Base-by-base conservation (phyloP, 2,888 invertebrate species). In the Incurvaria masculella region DNA sequence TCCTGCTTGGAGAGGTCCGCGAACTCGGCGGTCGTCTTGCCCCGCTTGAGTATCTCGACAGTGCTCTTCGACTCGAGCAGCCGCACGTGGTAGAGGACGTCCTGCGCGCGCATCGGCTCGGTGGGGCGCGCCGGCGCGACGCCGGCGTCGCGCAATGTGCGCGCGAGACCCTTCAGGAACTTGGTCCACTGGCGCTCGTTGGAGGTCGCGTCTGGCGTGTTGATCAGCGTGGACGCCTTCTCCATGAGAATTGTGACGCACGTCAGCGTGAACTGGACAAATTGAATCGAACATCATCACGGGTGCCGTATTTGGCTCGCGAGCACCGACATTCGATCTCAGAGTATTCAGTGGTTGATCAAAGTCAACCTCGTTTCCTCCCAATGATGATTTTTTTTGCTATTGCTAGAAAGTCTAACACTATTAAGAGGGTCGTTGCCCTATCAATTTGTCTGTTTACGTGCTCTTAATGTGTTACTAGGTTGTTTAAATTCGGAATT, bases 151-250 rank as follows among this genome's bases (percentile, higher is more conserved):
- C 73, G 73, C 1, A 79, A 58, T 0, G 79, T 72, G 23, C 82
- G 63, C 0, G 80, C 75, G 45, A 82, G 62, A 1, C 72, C 74
- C 50, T 73, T 69, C 4, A 84, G 68, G 65, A 83, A 84, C 52
- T 75, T 75, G 10, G 68, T 75, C 82, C 83, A 83, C 48, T 76
- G 76, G 0, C 75, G 59, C 49, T 76, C 78, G 62, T 68, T 72
- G 2, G 73, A 63, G 0, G 72, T 72, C 16, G 75, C 70, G 49
- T 75, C 75, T 0, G 72, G 69, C 0, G 73, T 73, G 56, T 67
- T 70, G 0, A 69, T 63, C 0, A 78, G 58, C 0, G 60, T 38
- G 0, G 66, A 50, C 0, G 76, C 73, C 18, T 67, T 67, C 19
- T 74, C 75, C 41, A 74, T 56, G 2, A 78, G 53, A 0, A 70